phyloP scores from a whole-genome alignment of 2,888 invertebrate species.

The Trachelus stipa region DNA sequence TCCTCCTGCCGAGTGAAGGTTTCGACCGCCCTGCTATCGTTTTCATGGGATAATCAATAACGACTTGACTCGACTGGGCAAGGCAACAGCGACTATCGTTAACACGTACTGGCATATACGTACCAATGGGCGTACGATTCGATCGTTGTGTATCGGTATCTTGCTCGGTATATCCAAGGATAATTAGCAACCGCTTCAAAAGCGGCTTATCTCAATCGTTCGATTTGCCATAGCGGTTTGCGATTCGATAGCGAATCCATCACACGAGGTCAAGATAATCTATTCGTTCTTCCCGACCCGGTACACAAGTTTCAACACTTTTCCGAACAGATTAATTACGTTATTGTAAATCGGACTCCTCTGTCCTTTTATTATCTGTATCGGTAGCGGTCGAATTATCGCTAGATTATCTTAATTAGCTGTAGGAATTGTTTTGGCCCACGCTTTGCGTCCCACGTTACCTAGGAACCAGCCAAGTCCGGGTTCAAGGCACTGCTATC shows the following conservation, averaged over 20 bases:
- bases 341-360: neutral
- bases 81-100: neutral
- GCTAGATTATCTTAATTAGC: constrained; percentile 63
- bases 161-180: neutral
- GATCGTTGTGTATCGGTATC: neutral
- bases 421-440: constrained; percentile 58
- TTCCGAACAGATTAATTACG: neutral
- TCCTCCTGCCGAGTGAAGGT: constrained; percentile 3
- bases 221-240: constrained; percentile 1
- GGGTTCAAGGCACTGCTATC: constrained; percentile 12
- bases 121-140: neutral
- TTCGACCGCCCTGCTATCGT: constrained; percentile 3
- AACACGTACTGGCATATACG: neutral
- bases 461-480: constrained; percentile 25
- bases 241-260: neutral
- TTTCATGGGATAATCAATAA: constrained; percentile 5
- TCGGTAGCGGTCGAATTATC: constrained; percentile 41
- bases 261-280: neutral
- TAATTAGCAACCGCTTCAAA: neutral
- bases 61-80: neutral
- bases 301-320: neutral
- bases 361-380: neutral
- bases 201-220: constrained; percentile 4
- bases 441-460: constrained; percentile 41
- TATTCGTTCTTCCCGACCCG: neutral